phyloP scores from a whole-genome alignment of 1,140 invertebrate species.

The Oedothorax gibbosus region DNA sequence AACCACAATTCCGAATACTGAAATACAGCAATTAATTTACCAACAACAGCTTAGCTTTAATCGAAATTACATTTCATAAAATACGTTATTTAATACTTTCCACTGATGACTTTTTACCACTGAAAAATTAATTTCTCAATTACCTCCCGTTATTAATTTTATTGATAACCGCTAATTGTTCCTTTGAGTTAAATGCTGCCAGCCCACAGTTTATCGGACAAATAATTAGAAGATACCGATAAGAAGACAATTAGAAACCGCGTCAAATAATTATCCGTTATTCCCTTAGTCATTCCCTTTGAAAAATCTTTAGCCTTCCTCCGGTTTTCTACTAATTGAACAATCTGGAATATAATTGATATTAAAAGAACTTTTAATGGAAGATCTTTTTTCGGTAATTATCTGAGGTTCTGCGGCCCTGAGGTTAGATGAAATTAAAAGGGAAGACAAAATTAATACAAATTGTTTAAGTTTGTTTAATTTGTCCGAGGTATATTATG shows the following conservation, averaged over 20 bases:
- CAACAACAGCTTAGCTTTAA: too few species aligned
- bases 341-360: slow-evolving; percentile 12
- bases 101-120: neutral
- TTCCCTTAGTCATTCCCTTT: slow-evolving; percentile 3
- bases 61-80: too few species aligned
- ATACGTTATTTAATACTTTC: too few species aligned
- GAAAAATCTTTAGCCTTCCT: neutral
- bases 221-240: slow-evolving; percentile 36
- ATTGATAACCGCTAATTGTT: slow-evolving; percentile 53
- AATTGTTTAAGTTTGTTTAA: too few species aligned
- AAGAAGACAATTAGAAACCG: slow-evolving; percentile 45
- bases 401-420: neutral
- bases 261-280: slow-evolving; percentile 44
- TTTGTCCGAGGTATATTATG: too few species aligned
- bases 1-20: too few species aligned
- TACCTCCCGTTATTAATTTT: slow-evolving; percentile 2
- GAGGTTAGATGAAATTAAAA: too few species aligned
- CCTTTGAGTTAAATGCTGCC: slow-evolving; percentile 16
- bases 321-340: slow-evolving; percentile 32
- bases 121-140: neutral
- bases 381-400: slow-evolving; percentile 25
- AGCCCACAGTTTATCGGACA: slow-evolving; percentile 23
- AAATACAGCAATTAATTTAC: too few species aligned
- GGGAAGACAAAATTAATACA: too few species aligned
- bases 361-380: slow-evolving; percentile 5